Evolutionary conservation across 2,797 vertebrate genomes (phyloP), one percentile per base, ranked within the genome.

Genomic region (Acipenser transmontanus): DNA sequence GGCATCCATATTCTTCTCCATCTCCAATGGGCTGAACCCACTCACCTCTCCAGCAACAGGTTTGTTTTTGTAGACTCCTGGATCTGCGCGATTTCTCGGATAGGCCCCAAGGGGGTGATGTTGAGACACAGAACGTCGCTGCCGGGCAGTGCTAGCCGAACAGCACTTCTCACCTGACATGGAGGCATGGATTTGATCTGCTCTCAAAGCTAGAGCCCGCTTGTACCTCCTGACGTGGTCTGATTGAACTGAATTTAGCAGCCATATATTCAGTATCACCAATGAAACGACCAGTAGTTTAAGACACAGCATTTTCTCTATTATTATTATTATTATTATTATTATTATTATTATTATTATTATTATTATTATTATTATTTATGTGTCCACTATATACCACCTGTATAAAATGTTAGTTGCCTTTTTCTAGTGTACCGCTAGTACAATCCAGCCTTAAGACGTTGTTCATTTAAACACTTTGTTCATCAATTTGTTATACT

Each of bases 21-120:
- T 47, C 54, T 81, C 78, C 34, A 34, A 34, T n/a, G 72, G 74
- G 67, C 63, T 51, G 69, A 84, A 84, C 4, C 70, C 67, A 69
- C 75, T 82, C 4, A 57, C 49, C 20, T 62, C 61, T 49, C 48
- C 61, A 34, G 17, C 8, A 47, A 10, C 66, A 51, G 60, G 49
- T 47, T 20, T 54, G 49, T 34, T 20, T 1, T 66, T 68, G 63
- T 74, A 61, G 12, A 69, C 76, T 71, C 69, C 70, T 11, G 74
- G 70, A 65, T 74, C 71, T 12, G 69, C 76, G 79, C 80, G 76
- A 13, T 76, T 81, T 71, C 78, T 84, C 61, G 83, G 77, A 49
- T 78, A 84, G 49, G 76, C 84, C 84, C 85, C 91, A 77, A 86
- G 87, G 73, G 82, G 91, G 82, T 85, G 91, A 54, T 88, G 85